A percentile compares a stretch with the other conserved stretches of the same genome.
These are phyloP conservation scores for Hemibagrus wyckioides DNA, from an alignment of 2,113 vertebrate species.

Conservation along the genomic window DNA sequence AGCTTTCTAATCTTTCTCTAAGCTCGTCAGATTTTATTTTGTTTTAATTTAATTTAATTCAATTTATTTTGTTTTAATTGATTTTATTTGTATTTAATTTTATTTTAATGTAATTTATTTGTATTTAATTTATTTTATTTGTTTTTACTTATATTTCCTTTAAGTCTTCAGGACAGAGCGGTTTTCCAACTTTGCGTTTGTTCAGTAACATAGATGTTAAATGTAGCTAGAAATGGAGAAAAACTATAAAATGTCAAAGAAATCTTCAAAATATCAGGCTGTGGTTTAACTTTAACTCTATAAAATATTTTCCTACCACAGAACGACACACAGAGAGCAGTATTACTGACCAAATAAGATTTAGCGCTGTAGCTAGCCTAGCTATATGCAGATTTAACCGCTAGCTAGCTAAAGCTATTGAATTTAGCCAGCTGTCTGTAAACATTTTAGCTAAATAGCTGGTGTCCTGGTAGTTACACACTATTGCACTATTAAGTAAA, in stretches of 20 bases:
- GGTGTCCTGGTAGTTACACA: background rate
- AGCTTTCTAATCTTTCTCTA: conserved; percentile 57
- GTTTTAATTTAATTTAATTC: no score
- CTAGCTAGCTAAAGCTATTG: background rate
- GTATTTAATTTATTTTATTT: background rate
- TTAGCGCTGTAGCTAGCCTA: background rate
- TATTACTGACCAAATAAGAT: background rate
- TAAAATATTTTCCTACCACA: background rate
- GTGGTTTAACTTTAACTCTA: no score
- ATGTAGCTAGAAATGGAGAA: background rate
- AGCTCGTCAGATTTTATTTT: conserved; percentile 54
- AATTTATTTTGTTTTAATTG: background rate
- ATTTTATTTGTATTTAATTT: background rate
- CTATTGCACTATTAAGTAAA: no score
- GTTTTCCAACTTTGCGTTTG: background rate
- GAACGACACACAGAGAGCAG: background rate
- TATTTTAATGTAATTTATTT: no score
- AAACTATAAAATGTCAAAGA: background rate
- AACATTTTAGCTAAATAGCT: background rate
- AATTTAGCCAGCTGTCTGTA: background rate
- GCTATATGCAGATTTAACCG: background rate
- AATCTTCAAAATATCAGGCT: background rate
- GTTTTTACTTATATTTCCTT: background rate
- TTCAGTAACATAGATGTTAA: background rate
- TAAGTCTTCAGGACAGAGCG: background rate